phyloP scores from a whole-genome alignment of 2,888 invertebrate species.

The Xanthostigma xanthostigma region DNA sequence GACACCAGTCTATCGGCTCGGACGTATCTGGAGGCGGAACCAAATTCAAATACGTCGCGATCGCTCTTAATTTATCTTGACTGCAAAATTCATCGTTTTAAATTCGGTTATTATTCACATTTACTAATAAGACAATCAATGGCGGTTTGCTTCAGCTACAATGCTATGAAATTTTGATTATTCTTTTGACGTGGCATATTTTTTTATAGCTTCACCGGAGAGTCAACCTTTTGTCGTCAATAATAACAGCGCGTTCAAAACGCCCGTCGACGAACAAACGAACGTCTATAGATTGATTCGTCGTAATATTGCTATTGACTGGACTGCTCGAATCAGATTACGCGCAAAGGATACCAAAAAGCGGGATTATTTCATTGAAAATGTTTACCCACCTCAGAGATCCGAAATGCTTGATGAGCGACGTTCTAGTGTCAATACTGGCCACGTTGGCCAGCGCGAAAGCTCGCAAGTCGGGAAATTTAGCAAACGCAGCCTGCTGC shows the following conservation, averaged over 20 bases:
- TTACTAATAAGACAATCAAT: too few relatives aligned
- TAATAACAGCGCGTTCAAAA: too few relatives aligned
- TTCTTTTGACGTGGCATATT: too few relatives aligned
- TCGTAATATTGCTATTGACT: too few relatives aligned
- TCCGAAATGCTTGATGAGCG: constrained; percentile 72
- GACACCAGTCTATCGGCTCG: constrained; percentile 54
- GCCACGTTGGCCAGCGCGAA: constrained; percentile 91
- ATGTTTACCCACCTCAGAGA: constrained; percentile 43
- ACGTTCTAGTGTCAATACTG: constrained; percentile 80
- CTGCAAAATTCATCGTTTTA: constrained; percentile 27
- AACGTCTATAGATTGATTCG: too few relatives aligned
- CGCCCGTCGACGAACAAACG: too few relatives aligned
- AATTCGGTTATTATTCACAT: background rate
- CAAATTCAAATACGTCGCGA: constrained; percentile 76
- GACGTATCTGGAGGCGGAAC: constrained; percentile 62
- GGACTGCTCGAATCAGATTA: too few relatives aligned
- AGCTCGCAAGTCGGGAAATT: constrained; percentile 70
- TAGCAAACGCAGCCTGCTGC: constrained; percentile 84
- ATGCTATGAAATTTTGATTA: constrained; percentile 1
- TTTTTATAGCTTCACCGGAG: too few relatives aligned
- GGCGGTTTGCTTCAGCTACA: too few relatives aligned
- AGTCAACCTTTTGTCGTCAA: too few relatives aligned
- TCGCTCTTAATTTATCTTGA: constrained; percentile 63
- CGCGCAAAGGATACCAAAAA: too few relatives aligned
- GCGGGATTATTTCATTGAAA: too few relatives aligned